Evolutionary conservation across 2,797 vertebrate species (phyloP).

Genomic region (Hafferia zeledoni): DNA sequence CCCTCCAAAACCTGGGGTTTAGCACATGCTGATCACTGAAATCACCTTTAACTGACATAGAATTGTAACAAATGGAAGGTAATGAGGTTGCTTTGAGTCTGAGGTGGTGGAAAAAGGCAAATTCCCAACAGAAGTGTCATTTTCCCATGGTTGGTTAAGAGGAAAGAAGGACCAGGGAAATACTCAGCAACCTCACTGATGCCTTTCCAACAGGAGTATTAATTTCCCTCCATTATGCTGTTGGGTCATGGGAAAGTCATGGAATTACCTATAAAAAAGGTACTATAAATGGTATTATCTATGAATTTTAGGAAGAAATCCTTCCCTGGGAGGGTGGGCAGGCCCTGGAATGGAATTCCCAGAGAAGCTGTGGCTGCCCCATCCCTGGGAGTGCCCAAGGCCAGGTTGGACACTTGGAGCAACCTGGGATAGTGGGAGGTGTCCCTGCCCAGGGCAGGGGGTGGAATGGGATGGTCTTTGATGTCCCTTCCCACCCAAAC

Average conservation of each 20-base stretch:
- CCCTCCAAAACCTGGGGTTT: neutral
- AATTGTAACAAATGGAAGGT: fast-evolving
- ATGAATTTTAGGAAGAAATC: neutral
- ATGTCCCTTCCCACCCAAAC: neutral
- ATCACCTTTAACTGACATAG: neutral
- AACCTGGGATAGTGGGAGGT: fast-evolving
- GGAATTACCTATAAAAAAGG: neutral
- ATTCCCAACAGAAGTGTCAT: neutral
- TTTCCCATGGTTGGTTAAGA: neutral
- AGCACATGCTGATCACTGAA: neutral
- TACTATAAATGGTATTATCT: neutral
- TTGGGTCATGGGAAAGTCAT: neutral
- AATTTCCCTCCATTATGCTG: neutral
- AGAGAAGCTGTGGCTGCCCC: neutral
- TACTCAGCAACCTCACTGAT: neutral
- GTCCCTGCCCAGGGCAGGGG: neutral
- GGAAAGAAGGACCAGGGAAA: neutral
- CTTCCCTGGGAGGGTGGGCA: neutral
- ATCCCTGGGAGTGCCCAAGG: neutral
- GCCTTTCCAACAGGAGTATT: neutral
- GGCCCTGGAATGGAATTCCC: neutral
- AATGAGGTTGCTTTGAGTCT: neutral
- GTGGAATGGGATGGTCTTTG: neutral
- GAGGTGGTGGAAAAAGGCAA: neutral
- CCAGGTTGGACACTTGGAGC: neutral